Base-by-base conservation (phyloP, 2,113 vertebrate species). In the Rissa tridactyla region DNA sequence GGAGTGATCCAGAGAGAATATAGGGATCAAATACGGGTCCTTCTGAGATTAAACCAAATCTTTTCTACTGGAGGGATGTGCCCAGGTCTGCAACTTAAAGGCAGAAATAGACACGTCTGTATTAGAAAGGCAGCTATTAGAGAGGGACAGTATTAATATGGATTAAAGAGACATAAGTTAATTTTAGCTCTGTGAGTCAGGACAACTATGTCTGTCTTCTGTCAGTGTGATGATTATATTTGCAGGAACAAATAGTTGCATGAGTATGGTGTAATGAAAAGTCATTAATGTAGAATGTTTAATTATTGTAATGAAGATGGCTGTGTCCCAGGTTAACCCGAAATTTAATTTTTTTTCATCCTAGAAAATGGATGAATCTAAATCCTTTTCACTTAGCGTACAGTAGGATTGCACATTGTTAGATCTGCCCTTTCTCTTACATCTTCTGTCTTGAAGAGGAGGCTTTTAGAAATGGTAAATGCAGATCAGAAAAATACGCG, bases 301-400 rank as follows among this genome's bases (percentile, higher is more conserved):
- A 94, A 83, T 96, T 92, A 70, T 3, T 47, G 15, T 82, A 70
- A 71, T 58, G 68, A 91, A 82, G 49, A 38, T 70, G 71, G 29
- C 72, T 40, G 44, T 47, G 32, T 91, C 86, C 81, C 49, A 65
- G 11, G 27, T 61, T 86, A 58, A 54, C 32, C 23, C 86, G 71
- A 19, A 38, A 71, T 83, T 65, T 46, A 57, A n/a, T 55, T 30
- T 26, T 58, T 40, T 86, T 78, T 76, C 10, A 23, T 86, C 36
- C 22, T 77, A 38, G 49, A 15, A 77, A 72, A n/a, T 46, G 52
- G 25, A 10, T 82, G 5, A 27, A 40, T 49, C 6, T 12, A 76
- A 88, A 25, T 64, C 29, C 46, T 66, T 68, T 86, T 66, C 47
- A 16, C 25, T 32, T 64, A 15, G 49, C 9, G 13, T 60, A 3